Conservation (phyloP, 2,888 invertebrate species). For the Lasioglossum morio region DNA sequence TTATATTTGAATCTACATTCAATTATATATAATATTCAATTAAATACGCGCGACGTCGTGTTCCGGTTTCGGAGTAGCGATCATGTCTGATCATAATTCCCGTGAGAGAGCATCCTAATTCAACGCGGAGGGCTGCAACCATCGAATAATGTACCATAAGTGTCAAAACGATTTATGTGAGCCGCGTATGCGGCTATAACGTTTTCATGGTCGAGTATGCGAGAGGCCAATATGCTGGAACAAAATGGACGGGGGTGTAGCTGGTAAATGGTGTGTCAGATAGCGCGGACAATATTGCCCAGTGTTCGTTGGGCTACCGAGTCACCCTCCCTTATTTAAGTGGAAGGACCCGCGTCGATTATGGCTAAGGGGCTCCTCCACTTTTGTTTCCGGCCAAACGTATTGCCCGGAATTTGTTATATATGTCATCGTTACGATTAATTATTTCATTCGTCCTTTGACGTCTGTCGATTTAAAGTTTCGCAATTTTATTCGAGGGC, state of each 20-base stretch:
- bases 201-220: conserved; percentile 59
- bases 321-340: conserved; percentile 68
- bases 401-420: conserved; percentile 29
- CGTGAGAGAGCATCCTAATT: conserved; percentile 68
- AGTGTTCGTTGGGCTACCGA: conserved; percentile 75
- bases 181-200: conserved; percentile 53
- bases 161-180: conserved; percentile 71
- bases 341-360: conserved; percentile 54
- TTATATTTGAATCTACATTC: too few species aligned
- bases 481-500: neutral
- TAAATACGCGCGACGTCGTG: neutral
- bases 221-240: conserved; percentile 60
- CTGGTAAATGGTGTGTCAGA: conserved; percentile 77
- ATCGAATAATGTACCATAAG: conserved; percentile 66
- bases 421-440: conserved; percentile 18
- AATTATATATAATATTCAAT: neutral
- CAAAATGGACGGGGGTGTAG: conserved; percentile 62
- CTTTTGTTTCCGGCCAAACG: conserved; percentile 23
- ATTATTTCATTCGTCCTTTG: conserved; percentile 7
- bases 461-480: neutral
- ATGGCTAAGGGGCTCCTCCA: conserved; percentile 32
- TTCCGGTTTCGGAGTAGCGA: neutral
- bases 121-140: conserved; percentile 44
- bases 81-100: conserved; percentile 52
- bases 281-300: conserved; percentile 79